phyloP scores from a whole-genome alignment of 2,113 vertebrate genomes.

The Pangasianodon hypophthalmus region DNA sequence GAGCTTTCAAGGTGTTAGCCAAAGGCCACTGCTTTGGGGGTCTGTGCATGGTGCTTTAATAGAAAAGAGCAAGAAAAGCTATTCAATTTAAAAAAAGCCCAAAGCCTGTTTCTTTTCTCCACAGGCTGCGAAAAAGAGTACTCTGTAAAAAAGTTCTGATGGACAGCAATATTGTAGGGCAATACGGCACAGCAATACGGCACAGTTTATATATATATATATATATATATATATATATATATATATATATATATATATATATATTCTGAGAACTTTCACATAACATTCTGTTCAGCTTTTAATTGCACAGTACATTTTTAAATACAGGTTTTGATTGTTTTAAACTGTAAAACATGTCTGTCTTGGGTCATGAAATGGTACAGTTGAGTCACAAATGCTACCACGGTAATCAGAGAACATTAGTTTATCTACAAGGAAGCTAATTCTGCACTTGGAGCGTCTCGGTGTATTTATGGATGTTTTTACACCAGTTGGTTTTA shows the following conservation, averaged over 20 bases:
- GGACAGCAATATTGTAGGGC: neutral
- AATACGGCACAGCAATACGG: conserved; percentile 5
- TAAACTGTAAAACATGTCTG: neutral
- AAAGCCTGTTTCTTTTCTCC: conserved; percentile 7
- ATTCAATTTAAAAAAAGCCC: conserved; percentile 45
- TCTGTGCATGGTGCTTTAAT: conserved; percentile 41
- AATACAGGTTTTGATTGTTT: neutral
- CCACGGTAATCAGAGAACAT: neutral
- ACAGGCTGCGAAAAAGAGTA: conserved; percentile 19
- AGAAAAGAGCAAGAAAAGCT: conserved; percentile 45
- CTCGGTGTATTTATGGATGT: neutral
- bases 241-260: no score
- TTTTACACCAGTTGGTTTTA: neutral
- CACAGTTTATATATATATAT: neutral
- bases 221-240: no score
- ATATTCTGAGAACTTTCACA: neutral
- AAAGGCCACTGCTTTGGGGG: conserved; percentile 34
- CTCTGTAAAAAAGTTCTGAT: neutral
- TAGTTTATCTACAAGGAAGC: neutral
- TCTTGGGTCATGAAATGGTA: neutral
- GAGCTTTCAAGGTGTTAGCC: conserved; percentile 40
- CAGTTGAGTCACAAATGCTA: neutral
- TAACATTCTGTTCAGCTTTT: neutral
- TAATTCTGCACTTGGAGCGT: neutral
- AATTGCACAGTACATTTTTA: neutral